Base-by-base conservation (phyloP, 2,888 invertebrate genomes). In the Pyrrhia umbra region DNA sequence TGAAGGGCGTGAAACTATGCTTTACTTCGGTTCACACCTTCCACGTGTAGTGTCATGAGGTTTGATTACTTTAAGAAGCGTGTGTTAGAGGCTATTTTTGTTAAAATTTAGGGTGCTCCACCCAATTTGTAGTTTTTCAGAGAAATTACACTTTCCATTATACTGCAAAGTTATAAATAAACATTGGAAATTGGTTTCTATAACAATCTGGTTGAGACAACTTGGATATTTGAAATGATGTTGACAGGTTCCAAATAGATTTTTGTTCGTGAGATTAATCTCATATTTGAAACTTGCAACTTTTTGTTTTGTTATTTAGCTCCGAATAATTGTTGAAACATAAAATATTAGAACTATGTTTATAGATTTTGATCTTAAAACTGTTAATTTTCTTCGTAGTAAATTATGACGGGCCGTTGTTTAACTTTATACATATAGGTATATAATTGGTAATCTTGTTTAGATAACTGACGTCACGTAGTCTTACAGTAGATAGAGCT, bases 1-100 rank as follows among this genome's bases (percentile, higher is more conserved):
- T 82, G 89, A 87, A 87, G 90, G 89, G 89, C 83, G 86, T 81
- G 82, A 83, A 85, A 79, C 85, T 83, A 74, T 93, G 94, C 85
- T 86, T 88, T 85, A 78, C 87, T 81, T 94, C 90, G 80, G 81
- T 89, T 92, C 88, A 88, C 94, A 94, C 94, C 85, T 92, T 88
- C 81, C 89, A 90, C 91, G 93, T 91, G 92, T 90, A 64, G 49
- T 92, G 92, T 91, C 92, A 85, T 90, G 90, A 86, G 84, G 80
- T 87, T 88, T 90, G 89, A 93, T 92, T 92, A 92, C 90, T 86
- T 90, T 76, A 83, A 83, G 81, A 81, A 86, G 82, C 82, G 82
- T 79, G 82, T 79, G 80, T 80, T 78, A 62, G 74, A n/a, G 70
- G 75, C 78, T 92, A 92, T 92, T 92, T 92, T 83, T 62, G 88